Percentiles rank a stretch among this genome's conserved stretches.
Conservation (phyloP, 2,888 invertebrate genomes). For the Meiosimyza platycephala region DNA sequence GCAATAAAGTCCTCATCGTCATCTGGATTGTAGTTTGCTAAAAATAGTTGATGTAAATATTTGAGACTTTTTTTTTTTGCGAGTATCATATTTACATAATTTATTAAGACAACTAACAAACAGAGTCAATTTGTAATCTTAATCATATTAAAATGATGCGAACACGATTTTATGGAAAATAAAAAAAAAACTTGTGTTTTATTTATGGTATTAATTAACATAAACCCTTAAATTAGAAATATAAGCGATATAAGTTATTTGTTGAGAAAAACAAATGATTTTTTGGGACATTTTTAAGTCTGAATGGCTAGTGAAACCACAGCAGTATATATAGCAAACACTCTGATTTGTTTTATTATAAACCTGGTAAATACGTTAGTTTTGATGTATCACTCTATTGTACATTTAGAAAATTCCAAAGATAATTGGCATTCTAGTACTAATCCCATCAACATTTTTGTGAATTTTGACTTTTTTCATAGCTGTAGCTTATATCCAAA, state of each 20-base stretch:
- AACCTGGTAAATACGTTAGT: no score
- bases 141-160: conserved; percentile 1
- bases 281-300: no score
- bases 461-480: no score
- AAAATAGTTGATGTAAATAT: conserved; percentile 24
- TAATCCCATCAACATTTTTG: no score
- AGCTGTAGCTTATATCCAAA: no score
- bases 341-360: no score
- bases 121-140: no score
- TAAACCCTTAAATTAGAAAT: background rate
- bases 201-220: conserved; percentile 2
- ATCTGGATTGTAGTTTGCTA: conserved; percentile 68
- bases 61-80: background rate
- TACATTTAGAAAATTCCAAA: no score
- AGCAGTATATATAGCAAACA: no score
- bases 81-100: background rate
- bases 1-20: conserved; percentile 64
- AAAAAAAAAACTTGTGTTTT: conserved; percentile 1
- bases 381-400: no score
- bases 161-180: background rate
- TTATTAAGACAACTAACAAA: background rate
- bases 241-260: background rate
- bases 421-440: no score
- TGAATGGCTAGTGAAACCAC: no score
- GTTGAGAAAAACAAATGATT: background rate